A percentile compares a stretch with the other conserved stretches of the same genome.
phyloP scores from a whole-genome alignment of 2,888 invertebrate genomes.

The Ormyrus labotus region DNA sequence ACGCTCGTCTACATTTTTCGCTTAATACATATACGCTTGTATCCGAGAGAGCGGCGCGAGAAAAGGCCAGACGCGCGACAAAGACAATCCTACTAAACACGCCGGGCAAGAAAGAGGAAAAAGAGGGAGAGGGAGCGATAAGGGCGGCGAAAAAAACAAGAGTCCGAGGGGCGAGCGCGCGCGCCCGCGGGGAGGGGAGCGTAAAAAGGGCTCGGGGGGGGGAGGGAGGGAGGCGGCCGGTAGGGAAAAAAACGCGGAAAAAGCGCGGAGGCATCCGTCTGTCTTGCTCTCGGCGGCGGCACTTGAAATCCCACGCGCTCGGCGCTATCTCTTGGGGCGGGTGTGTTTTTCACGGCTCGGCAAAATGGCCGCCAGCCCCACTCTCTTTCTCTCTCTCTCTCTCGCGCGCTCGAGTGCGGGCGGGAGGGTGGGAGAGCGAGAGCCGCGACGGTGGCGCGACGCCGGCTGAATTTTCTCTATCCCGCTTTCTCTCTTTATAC shows the following conservation, averaged over 20 bases:
- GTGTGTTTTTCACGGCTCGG: constrained; percentile 74
- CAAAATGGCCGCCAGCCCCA: constrained; percentile 74
- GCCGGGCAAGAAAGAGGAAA: constrained; percentile 13
- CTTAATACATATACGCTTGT: constrained; percentile 63
- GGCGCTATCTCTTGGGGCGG: constrained; percentile 70
- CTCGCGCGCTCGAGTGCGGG: constrained; percentile 43
- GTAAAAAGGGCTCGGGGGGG: constrained; percentile 13
- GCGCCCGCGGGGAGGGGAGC: not conserved
- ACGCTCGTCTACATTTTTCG: constrained; percentile 68
- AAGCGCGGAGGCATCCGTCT: constrained; percentile 56
- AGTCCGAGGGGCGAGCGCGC: too few relatives aligned
- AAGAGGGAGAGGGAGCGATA: not conserved
- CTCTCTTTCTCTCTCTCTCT: constrained; percentile 4
- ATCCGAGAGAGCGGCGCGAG: constrained; percentile 23
- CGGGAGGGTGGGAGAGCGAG: constrained; percentile 20
- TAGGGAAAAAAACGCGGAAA: constrained; percentile 50
- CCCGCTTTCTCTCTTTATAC: constrained; percentile 72
- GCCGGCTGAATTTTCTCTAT: constrained; percentile 74
- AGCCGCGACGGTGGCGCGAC: constrained; percentile 54
- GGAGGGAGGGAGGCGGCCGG: constrained; percentile 23
- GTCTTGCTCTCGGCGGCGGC: constrained; percentile 43
- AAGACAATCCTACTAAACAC: not conserved
- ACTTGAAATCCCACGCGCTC: constrained; percentile 57
- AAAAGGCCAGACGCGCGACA: constrained; percentile 11
- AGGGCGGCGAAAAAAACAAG: constrained; percentile 1